These are phyloP conservation scores for Allobates femoralis DNA, from an alignment of 2,797 vertebrate species.

Conservation along the genomic window DNA sequence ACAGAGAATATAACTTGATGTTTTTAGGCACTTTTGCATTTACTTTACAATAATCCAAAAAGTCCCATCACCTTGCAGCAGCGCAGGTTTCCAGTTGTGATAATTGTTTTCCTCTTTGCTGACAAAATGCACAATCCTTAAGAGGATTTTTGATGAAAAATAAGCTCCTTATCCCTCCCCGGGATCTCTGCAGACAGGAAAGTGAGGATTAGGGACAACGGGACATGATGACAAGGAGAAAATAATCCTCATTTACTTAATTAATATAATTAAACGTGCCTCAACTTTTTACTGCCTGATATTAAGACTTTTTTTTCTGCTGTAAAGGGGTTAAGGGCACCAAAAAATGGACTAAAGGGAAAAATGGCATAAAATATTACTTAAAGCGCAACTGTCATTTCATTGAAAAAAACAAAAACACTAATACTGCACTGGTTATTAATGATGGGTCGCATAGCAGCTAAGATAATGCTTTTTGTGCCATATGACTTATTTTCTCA, in stretches of 20 bases:
- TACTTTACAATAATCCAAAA: no score
- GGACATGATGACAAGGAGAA: conserved; percentile 22
- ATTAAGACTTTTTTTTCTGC: neutral
- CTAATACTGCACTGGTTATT: no score
- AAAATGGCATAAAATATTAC: no score
- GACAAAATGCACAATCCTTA: conserved; percentile 26
- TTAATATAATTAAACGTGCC: conserved; percentile 50
- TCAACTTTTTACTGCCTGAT: neutral
- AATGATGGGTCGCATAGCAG: no score
- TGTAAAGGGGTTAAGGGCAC: no score
- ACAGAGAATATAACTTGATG: neutral
- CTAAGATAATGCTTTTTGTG: no score
- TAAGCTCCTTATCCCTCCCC: conserved; percentile 55
- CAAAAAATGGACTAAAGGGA: no score
- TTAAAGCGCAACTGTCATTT: no score
- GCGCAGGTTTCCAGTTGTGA: neutral
- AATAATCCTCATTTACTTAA: conserved; percentile 51
- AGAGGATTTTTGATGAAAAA: neutral
- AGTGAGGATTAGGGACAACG: conserved; percentile 50
- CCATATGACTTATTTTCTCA: no score
- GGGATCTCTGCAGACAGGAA: conserved; percentile 12
- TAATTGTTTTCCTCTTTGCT: conserved; percentile 39
- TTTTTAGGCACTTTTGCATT: neutral
- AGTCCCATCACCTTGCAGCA: neutral
- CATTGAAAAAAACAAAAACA: no score